phyloP scores from a whole-genome alignment of 2,797 vertebrate genomes.

The Lepus oiostolus region DNA sequence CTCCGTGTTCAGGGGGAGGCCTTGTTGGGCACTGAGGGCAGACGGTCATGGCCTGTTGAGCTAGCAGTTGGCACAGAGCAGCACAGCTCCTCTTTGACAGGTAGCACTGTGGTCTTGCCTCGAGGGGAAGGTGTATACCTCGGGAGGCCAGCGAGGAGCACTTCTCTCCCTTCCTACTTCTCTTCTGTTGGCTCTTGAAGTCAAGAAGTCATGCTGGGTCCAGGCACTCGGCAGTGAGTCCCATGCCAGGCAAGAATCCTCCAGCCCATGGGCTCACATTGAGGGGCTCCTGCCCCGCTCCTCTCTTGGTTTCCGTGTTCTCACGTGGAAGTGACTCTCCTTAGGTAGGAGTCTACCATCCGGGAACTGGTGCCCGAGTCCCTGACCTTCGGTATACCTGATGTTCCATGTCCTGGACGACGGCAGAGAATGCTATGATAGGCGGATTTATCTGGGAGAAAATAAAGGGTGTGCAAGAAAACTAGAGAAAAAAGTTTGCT shows the following conservation, averaged over 20 bases:
- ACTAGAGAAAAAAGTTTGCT: slow-evolving; percentile 36
- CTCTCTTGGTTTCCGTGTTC: not conserved
- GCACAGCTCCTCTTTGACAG: not conserved
- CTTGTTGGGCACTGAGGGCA: not conserved
- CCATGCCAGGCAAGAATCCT: fast-evolving
- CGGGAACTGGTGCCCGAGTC: not conserved
- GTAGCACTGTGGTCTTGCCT: not conserved
- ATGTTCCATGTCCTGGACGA: not conserved
- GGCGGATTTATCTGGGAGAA: not conserved
- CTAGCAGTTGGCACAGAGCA: not conserved
- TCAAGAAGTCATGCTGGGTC: not conserved
- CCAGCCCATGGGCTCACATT: not conserved
- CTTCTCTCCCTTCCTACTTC: not conserved
- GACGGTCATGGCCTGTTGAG: fast-evolving
- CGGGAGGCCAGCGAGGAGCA: not conserved
- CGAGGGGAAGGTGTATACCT: not conserved
- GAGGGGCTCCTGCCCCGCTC: not conserved
- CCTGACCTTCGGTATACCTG: not conserved
- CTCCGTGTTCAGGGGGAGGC: not conserved
- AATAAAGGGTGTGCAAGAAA: not conserved
- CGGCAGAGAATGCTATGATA: not conserved
- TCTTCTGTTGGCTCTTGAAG: not conserved
- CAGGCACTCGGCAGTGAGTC: fast-evolving
- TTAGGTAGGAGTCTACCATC: not conserved
- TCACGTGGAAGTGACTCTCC: not conserved